These are phyloP conservation scores for Sisor rabdophorus DNA, from an alignment of 2,113 vertebrate species.

Conservation along the genomic window DNA sequence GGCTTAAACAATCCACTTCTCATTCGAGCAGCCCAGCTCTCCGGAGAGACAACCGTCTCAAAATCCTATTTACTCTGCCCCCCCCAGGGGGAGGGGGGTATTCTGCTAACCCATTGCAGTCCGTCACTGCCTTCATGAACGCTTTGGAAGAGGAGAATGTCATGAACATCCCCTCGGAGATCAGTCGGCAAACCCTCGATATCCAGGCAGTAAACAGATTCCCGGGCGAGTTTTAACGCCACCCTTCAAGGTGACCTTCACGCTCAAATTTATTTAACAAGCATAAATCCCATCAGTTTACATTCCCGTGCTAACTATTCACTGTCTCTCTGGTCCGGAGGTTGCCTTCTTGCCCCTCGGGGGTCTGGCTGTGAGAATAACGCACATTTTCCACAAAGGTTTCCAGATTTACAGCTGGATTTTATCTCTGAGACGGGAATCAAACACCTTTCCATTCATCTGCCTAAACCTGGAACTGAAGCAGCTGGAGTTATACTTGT, in stretches of 20 bases:
- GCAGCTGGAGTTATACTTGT: background rate
- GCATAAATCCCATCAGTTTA: background rate
- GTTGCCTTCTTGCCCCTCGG: background rate
- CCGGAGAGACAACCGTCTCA: conserved; percentile 1
- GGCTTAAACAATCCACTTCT: background rate
- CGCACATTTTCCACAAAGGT: background rate
- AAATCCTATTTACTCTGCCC: conserved; percentile 16
- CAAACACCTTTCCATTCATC: background rate
- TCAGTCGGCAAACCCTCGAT: background rate
- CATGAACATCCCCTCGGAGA: conserved; percentile 9
- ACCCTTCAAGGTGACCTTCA: conserved; percentile 6
- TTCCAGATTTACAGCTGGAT: background rate
- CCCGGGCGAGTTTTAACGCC: background rate
- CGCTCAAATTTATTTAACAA: background rate
- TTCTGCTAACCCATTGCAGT: conserved; percentile 7
- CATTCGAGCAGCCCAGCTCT: background rate
- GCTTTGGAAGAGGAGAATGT: conserved; percentile 6
- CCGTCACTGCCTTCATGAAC: conserved; percentile 13
- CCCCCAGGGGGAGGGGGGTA: too few species aligned
- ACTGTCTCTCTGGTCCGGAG: background rate
- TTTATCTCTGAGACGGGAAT: background rate
- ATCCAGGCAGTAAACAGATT: background rate
- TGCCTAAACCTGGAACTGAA: background rate
- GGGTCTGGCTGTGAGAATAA: background rate
- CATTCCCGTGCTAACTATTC: background rate